Base-by-base conservation (phyloP, 2,113 vertebrate genomes). In the Sminthopsis crassicaudata region DNA sequence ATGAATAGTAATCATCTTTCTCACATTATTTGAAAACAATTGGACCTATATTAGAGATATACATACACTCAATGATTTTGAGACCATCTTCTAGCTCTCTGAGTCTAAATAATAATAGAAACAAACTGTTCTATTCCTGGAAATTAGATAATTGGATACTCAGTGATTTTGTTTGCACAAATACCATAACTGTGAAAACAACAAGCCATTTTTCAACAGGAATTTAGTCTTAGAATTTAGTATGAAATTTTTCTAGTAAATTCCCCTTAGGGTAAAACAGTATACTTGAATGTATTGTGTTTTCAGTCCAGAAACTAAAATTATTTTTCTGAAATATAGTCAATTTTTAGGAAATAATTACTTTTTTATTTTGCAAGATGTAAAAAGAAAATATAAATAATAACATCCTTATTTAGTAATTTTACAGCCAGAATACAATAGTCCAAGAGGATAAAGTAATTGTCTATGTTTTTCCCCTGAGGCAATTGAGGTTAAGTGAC, bases 81-180 rank as follows among this genome's bases (percentile, higher is more conserved):
- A 84, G 67, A 84, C 19, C 0, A 84, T 84, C 67, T 84, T 84
- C 67, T 19, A 42, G n/a, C 67, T 42, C 67, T 42, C 19, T 84
- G 67, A 84, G 67, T 42, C n/a, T 84, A 84, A 84, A 84, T 84
- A 84, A 84, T 84, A 84, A 84, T 84, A 84, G 67, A 84, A 84
- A 42, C 67, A 84, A 84, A 84, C 42, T 84, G n/a, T 84, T 84
- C 67, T 84, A n/a, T 84, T 84, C 67, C 67, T 84, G n/a, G n/a
- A 84, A 84, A 84, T 84, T 84, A 84, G 67, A 84, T 84, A 84
- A 84, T 84, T 84, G 67, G 67, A 84, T 84, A 84, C 67, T 84
- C 19, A 23, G 67, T 84, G 67, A 84, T 84, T 84, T 42, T 84
- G 67, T 84, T 84, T 84, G 6, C n/a, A 84, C 67, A 84, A 84